Conservation (phyloP, 2,888 invertebrate species). For the Megalurothrips usitatus region DNA sequence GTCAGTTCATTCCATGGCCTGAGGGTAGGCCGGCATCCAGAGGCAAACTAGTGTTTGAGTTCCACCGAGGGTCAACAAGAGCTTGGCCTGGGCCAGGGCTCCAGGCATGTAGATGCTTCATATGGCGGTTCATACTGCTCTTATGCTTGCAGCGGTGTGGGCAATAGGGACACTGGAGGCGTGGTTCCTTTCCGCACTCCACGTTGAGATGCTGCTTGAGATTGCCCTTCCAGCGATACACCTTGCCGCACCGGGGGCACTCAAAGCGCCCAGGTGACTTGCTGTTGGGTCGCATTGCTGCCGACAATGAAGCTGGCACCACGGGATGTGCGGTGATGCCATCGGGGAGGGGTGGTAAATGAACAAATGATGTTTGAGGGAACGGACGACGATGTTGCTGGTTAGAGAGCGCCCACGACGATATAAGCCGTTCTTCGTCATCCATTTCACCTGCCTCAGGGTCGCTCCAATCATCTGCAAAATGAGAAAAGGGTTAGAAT, state of each 20-base stretch:
- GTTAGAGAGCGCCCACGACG: neutral
- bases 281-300: neutral
- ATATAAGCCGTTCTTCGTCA: neutral
- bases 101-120: constrained; percentile 30
- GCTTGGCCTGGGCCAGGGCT: neutral
- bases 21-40: too few species aligned
- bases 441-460: neutral
- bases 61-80: constrained; percentile 3
- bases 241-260: constrained; percentile 40
- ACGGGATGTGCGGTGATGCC: neutral
- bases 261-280: constrained; percentile 34
- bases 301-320: neutral
- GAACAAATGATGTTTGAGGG: neutral
- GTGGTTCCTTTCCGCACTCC: constrained; percentile 46
- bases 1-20: too few species aligned
- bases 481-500: neutral
- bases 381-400: neutral
- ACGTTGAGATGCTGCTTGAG: constrained; percentile 43
- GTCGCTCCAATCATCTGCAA: neutral
- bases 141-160: constrained; percentile 37
- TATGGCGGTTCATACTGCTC: constrained; percentile 37
- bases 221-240: constrained; percentile 39
- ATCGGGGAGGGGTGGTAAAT: neutral
- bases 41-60: neutral
- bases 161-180: constrained; percentile 48